A percentile compares a stretch with the other conserved stretches of the same genome.
Evolutionary conservation across 2,797 vertebrate genomes (phyloP).

Genomic region (Valencia hispanica): DNA sequence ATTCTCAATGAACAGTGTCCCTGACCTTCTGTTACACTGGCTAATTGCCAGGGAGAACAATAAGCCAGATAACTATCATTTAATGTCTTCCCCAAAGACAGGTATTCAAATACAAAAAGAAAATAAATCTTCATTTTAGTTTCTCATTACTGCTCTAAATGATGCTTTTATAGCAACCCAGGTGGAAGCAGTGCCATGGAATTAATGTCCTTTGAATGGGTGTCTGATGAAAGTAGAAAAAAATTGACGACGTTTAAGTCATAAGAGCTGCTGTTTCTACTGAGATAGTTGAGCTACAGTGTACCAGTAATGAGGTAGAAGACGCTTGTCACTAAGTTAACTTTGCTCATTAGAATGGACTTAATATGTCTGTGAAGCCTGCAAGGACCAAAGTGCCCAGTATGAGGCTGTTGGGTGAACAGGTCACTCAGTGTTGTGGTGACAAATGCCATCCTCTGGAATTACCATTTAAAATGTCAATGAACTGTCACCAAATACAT

Average conservation of each 20-base stretch:
- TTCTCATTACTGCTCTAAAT: conserved; percentile 69
- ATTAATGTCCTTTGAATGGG: conserved; percentile 66
- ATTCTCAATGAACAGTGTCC: conserved; percentile 42
- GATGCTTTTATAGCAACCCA: conserved; percentile 57
- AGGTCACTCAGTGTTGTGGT: conserved; percentile 33
- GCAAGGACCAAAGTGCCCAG: conserved; percentile 75
- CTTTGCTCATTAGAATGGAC: conserved; percentile 53
- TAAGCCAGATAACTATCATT: conserved; percentile 71
- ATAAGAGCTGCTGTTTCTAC: conserved; percentile 50
- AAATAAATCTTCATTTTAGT: conserved; percentile 69
- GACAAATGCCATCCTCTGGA: conserved; percentile 39
- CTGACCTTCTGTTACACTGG: conserved; percentile 48
- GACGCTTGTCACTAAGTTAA: conserved; percentile 67
- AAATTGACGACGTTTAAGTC: conserved; percentile 45
- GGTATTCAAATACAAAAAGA: conserved; percentile 64
- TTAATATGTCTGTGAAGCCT: conserved; percentile 55
- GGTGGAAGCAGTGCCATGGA: conserved; percentile 43
- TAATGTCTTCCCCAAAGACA: conserved; percentile 60
- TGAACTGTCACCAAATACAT: conserved; percentile 35
- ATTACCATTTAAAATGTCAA: conserved; percentile 45
- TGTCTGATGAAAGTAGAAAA: conserved; percentile 70
- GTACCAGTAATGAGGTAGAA: conserved; percentile 73
- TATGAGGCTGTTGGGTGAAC: conserved; percentile 58
- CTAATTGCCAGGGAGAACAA: conserved; percentile 73
- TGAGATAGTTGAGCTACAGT: conserved; percentile 65